phyloP scores from a whole-genome alignment of 1,140 invertebrate species.

The Cydia strobilella region DNA sequence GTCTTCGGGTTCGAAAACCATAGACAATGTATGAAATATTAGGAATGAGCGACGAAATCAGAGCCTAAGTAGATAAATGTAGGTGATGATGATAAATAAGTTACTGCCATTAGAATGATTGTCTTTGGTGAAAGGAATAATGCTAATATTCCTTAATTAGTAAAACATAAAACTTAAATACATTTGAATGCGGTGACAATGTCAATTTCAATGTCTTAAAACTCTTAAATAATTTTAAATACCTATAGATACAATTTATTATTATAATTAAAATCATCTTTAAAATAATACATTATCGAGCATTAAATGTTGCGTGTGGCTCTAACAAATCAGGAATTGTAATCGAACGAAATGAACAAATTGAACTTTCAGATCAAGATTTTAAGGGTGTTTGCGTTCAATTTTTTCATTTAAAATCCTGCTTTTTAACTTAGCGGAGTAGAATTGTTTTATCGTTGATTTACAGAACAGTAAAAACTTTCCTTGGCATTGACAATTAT shows the following conservation, averaged over 20 bases:
- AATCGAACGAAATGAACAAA: neutral
- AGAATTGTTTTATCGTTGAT: too few relatives aligned
- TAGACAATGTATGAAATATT: constrained; percentile 1
- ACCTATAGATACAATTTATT: neutral
- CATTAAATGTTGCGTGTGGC: neutral
- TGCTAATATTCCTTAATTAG: constrained; percentile 3
- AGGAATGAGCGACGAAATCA: neutral
- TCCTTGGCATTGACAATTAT: too few relatives aligned
- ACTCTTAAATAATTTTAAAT: neutral
- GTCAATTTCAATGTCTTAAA: neutral
- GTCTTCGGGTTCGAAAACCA: constrained; percentile 12
- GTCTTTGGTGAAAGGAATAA: constrained; percentile 9
- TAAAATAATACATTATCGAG: neutral
- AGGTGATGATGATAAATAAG: neutral
- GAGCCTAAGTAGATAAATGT: neutral
- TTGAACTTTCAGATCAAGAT: too few relatives aligned
- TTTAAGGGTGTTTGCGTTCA: too few relatives aligned
- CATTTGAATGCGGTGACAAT: neutral
- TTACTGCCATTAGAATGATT: neutral
- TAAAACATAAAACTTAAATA: neutral
- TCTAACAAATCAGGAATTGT: neutral
- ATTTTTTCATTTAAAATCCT: too few relatives aligned
- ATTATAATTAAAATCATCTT: neutral
- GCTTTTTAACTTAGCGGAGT: too few relatives aligned
- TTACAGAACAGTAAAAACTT: too few relatives aligned